Percentiles rank a stretch among this genome's conserved stretches.
These are phyloP conservation scores for Aphaenogaster floridana DNA, from an alignment of 1,140 invertebrate species.

Conservation along the genomic window DNA sequence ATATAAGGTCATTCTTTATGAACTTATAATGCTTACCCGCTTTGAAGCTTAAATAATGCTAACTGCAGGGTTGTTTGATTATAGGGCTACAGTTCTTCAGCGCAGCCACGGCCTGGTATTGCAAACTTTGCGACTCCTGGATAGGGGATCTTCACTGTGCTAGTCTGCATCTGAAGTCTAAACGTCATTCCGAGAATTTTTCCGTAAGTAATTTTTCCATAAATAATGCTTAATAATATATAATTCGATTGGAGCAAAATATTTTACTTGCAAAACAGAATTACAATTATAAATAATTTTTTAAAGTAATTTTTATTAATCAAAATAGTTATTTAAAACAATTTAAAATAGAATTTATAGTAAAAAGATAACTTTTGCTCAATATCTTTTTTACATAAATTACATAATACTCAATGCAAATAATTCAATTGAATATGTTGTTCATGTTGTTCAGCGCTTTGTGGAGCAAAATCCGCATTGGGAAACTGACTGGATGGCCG, in stretches of 20 bases:
- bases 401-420: not conserved
- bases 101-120: constrained; percentile 95
- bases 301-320: constrained; percentile 34
- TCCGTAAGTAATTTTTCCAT: constrained; percentile 88
- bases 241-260: not conserved
- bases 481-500: constrained; percentile 94
- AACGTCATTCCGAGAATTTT: constrained; percentile 92
- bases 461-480: constrained; percentile 94
- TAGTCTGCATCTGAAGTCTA: constrained; percentile 93
- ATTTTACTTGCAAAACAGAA: not conserved
- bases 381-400: not conserved
- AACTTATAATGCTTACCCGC: constrained; percentile 76
- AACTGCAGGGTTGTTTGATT: constrained; percentile 81
- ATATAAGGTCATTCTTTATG: constrained; percentile 85
- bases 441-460: constrained; percentile 88
- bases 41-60: constrained; percentile 75
- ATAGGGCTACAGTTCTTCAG: constrained; percentile 94
- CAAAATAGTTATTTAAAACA: not conserved
- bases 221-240: not conserved
- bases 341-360: not conserved
- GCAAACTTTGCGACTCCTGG: constrained; percentile 94
- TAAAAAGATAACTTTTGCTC: constrained; percentile 3
- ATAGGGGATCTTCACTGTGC: constrained; percentile 95
- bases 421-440: constrained; percentile 43
- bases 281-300: constrained; percentile 11